Evolutionary conservation across 2,888 invertebrate species (phyloP).

Genomic region (Luperina testacea): DNA sequence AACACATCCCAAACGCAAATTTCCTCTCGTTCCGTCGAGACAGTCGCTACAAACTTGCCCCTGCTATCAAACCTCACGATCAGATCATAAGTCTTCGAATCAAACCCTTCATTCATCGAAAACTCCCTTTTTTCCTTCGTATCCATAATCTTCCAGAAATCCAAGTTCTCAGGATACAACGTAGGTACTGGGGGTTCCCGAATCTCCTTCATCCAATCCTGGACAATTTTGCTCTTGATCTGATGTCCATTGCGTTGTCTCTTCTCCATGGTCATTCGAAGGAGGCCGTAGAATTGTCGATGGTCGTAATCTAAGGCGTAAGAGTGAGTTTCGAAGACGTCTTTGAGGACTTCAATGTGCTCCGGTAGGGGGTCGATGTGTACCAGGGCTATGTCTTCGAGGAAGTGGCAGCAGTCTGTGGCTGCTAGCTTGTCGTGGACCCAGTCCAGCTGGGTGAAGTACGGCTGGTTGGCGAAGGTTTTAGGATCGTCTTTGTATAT

Average conservation of each 20-base stretch:
- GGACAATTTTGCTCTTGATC: slow-evolving; percentile 81
- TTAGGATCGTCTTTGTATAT: slow-evolving; percentile 88
- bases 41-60: slow-evolving; percentile 93
- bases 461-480: slow-evolving; percentile 91
- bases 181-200: slow-evolving; percentile 91
- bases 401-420: slow-evolving; percentile 93
- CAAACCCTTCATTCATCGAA: slow-evolving; percentile 83
- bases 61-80: slow-evolving; percentile 91
- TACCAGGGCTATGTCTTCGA: slow-evolving; percentile 93
- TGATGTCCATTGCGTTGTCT: slow-evolving; percentile 79
- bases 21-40: slow-evolving; percentile 93
- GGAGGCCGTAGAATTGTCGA: slow-evolving; percentile 94
- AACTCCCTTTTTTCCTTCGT: slow-evolving; percentile 78
- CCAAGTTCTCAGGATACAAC: slow-evolving; percentile 89
- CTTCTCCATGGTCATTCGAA: slow-evolving; percentile 82
- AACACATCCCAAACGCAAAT: slow-evolving; percentile 95
- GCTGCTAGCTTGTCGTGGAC: slow-evolving; percentile 94
- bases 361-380: slow-evolving; percentile 86
- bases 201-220: slow-evolving; percentile 85
- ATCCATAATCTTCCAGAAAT: slow-evolving; percentile 81
- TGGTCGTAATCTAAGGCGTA: slow-evolving; percentile 95
- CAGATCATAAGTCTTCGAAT: slow-evolving; percentile 90
- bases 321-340: slow-evolving; percentile 93
- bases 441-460: slow-evolving; percentile 94
- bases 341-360: slow-evolving; percentile 91